Evolutionary conservation across 2,797 vertebrate genomes (phyloP), one percentile per base, ranked within the genome.

Genomic region (Hoplostethus mediterraneus): DNA sequence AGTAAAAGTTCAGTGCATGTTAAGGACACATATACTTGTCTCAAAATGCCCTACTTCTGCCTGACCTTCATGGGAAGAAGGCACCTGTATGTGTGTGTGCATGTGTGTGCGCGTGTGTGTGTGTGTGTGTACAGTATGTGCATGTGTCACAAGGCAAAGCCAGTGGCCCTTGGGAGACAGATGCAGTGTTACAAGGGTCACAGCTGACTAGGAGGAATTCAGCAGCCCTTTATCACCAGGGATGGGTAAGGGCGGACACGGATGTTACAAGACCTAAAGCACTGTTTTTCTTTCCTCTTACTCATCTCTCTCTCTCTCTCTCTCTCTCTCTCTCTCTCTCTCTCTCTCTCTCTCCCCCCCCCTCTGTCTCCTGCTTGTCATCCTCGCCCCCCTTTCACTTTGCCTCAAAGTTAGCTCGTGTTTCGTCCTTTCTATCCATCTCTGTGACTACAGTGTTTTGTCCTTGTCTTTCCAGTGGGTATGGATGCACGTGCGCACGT

Each of bases 151-250:
- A 62, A 58, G 55, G 25, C 30, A 73, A 53, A 79, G 63, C n/a
- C 64, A 47, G 36, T 21, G 36, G 36, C 68, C 60, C 57, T 5
- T 44, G 68, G 58, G 63, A 77, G 25, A 44, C 36, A 25, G 45
- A 62, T 25, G 16, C 54, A 52, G 71, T 44, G 53, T 72, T 70
- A 66, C 3, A 31, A 70, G 67, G 76, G 65, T 77, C 77, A 74
- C 55, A 28, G 69, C 38, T 45, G 72, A 73, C 30, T 60, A 48
- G 64, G 25, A 75, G 58, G 25, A 75, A 58, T 53, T 40, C 53
- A 73, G 45, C 40, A 61, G 9, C 75, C 77, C 60, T 85, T 67
- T 58, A 78, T 83, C 77, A 79, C 56, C 14, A 9, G 36, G 0
- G 59, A 79, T 38, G 33, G 76, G 72, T 66, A 76, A 83, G 76